Evolutionary conservation across 2,113 vertebrate genomes (phyloP).

Genomic region (Brachyistius frenatus): DNA sequence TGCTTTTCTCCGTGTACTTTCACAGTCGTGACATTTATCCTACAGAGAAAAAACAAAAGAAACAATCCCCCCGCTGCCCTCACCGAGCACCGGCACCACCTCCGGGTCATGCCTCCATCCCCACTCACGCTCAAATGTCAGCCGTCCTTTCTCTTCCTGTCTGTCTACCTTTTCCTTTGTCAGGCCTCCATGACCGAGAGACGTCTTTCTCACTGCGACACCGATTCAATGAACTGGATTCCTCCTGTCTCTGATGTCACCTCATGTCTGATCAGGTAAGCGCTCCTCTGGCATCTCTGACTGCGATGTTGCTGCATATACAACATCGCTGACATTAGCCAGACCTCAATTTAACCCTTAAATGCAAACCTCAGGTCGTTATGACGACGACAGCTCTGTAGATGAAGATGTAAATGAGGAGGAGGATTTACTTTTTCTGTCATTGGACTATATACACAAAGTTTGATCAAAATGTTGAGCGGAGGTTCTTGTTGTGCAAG

Average conservation of each 20-base stretch:
- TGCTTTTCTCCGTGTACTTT: conserved; percentile 40
- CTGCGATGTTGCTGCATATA: background rate
- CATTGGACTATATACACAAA: too few relatives aligned
- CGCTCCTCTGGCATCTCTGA: background rate
- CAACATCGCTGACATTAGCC: too few relatives aligned
- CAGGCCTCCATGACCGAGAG: background rate
- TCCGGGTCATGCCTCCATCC: conserved; percentile 45
- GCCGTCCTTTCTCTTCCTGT: background rate
- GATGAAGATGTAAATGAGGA: too few relatives aligned
- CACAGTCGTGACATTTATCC: conserved; percentile 65
- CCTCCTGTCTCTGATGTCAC: background rate
- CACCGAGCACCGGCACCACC: conserved; percentile 36
- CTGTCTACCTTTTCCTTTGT: background rate
- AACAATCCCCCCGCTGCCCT: conserved; percentile 16
- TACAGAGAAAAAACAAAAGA: conserved; percentile 47
- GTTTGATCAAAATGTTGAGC: too few relatives aligned
- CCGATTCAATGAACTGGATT: conserved; percentile 7
- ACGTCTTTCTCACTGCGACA: background rate
- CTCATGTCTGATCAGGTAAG: background rate
- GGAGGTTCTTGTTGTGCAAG: too few relatives aligned
- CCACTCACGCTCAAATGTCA: conserved; percentile 64
- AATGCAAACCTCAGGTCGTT: too few relatives aligned
- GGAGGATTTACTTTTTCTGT: too few relatives aligned
- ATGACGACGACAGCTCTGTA: too few relatives aligned
- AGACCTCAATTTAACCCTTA: too few relatives aligned